A percentile compares a stretch with the other conserved stretches of the same genome.
Conservation (phyloP, 1,140 invertebrate genomes). For the Panulirus ornatus region DNA sequence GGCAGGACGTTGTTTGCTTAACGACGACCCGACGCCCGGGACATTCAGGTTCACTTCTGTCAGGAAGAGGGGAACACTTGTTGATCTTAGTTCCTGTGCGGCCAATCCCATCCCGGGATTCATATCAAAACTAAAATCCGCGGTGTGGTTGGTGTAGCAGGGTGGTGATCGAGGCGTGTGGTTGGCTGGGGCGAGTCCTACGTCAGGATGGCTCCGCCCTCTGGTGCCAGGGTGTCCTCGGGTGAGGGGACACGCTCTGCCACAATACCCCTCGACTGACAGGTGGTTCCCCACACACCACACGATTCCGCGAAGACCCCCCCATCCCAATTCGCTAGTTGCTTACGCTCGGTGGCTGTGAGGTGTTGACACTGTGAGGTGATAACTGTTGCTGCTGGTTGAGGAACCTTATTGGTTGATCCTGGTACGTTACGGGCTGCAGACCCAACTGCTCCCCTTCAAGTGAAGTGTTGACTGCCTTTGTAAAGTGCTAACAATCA, state of each 20-base stretch:
- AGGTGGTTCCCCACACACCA: conserved; percentile 12
- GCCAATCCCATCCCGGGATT: conserved; percentile 13
- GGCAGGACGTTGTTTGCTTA: background rate
- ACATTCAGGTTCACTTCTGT: conserved; percentile 29
- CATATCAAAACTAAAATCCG: conserved; percentile 20
- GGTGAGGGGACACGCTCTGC: conserved; percentile 3
- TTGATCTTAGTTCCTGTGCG: conserved; percentile 21
- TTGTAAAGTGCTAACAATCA: too few relatives aligned
- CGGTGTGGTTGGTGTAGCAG: background rate
- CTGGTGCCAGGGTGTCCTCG: background rate
- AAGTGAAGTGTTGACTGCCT: background rate
- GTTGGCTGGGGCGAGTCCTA: background rate
- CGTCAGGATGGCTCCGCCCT: conserved; percentile 17
- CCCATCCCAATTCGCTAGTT: background rate
- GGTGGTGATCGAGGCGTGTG: background rate
- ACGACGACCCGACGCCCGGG: background rate
- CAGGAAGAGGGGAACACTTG: conserved; percentile 10
- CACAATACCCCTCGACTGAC: conserved; percentile 31
- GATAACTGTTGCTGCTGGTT: background rate
- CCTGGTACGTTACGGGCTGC: background rate
- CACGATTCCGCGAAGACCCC: background rate
- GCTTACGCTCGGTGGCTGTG: background rate
- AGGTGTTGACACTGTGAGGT: conserved; percentile 3
- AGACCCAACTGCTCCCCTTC: background rate
- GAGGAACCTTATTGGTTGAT: background rate